Percentiles rank a stretch among this genome's conserved stretches.
Evolutionary conservation across 2,888 invertebrate genomes (phyloP).

Genomic region (Isotomurus palustris): DNA sequence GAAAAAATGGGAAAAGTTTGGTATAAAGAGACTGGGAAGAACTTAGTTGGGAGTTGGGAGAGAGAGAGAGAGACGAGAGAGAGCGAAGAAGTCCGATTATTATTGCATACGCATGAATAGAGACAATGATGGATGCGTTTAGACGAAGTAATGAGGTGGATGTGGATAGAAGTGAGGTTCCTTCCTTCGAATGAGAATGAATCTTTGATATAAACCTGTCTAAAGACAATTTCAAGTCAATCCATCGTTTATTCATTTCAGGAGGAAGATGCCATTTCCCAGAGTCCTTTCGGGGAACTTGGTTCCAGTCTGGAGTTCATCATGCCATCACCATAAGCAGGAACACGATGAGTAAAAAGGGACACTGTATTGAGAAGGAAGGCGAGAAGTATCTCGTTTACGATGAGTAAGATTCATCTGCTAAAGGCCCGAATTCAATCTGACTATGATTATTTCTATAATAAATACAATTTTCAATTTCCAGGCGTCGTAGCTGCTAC

Average conservation of each 20-base stretch:
- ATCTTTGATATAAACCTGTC: no score
- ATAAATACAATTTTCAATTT: no score
- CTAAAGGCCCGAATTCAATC: slow-evolving; percentile 1
- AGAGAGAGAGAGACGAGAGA: no score
- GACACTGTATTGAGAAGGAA: slow-evolving; percentile 41
- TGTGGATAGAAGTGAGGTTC: no score
- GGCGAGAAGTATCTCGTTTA: slow-evolving; percentile 43
- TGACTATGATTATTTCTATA: background rate
- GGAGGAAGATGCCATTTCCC: slow-evolving; percentile 32
- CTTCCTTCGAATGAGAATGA: no score
- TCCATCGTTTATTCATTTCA: background rate
- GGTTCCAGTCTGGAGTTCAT: slow-evolving; percentile 44
- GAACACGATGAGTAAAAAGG: slow-evolving; percentile 38
- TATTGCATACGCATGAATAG: no score
- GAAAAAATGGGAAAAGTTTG: no score
- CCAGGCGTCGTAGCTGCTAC: slow-evolving; percentile 63
- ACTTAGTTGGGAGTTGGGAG: no score
- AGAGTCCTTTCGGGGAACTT: slow-evolving; percentile 31
- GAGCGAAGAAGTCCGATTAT: no score
- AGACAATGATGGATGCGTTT: no score
- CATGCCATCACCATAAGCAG: slow-evolving; percentile 36
- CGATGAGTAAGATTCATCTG: slow-evolving; percentile 33
- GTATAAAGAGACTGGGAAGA: no score
- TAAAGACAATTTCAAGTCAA: background rate
- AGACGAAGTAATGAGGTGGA: no score